A percentile compares a stretch with the other conserved stretches of the same genome.
These are phyloP conservation scores for Martes martes DNA, from an alignment of 2,113 vertebrate species.

Conservation along the genomic window DNA sequence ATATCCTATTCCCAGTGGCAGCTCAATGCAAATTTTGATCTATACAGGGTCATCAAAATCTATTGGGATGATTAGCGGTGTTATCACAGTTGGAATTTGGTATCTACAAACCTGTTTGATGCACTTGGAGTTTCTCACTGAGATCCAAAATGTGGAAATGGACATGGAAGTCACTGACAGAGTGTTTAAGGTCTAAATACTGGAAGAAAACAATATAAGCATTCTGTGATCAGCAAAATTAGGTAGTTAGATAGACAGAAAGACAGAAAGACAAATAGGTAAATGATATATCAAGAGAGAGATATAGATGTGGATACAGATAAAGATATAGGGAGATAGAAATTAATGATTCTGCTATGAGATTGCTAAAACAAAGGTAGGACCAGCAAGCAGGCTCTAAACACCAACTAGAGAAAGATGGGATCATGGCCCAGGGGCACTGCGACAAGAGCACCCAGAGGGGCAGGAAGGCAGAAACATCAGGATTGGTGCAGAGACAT, in stretches of 20 bases:
- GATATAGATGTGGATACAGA: background rate
- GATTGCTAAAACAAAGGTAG: background rate
- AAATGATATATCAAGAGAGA: background rate
- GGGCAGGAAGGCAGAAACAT: background rate
- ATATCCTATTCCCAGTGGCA: background rate
- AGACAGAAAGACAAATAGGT: background rate
- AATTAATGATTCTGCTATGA: background rate
- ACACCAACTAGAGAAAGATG: no score
- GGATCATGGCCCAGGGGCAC: no score
- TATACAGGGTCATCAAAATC: background rate
- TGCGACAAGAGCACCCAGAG: background rate
- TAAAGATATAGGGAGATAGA: background rate
- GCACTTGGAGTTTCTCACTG: background rate
- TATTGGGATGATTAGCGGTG: background rate
- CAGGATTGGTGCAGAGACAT: fast-evolving
- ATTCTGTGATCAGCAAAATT: background rate
- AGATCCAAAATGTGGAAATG: background rate
- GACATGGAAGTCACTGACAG: background rate
- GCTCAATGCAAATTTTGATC: background rate
- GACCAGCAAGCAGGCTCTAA: background rate
- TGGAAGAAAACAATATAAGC: background rate
- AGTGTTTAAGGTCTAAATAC: background rate
- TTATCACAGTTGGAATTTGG: background rate
- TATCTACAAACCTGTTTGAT: background rate
- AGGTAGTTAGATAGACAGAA: background rate